phyloP scores from a whole-genome alignment of 1,140 invertebrate species.

The Linepithema humile region DNA sequence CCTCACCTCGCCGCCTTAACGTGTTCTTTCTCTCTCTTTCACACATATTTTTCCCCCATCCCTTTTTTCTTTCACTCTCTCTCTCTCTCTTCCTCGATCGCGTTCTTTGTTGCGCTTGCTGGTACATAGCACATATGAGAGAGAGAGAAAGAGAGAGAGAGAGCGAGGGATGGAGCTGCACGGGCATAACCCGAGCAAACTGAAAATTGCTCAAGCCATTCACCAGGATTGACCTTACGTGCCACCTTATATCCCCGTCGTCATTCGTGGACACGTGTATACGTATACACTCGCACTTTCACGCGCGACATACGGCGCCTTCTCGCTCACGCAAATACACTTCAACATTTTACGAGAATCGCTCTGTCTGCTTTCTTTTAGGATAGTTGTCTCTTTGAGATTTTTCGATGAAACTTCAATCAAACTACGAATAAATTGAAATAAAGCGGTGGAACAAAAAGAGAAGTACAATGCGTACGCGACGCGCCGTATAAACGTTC shows the following conservation, averaged over 20 bases:
- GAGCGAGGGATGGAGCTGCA: slow-evolving; percentile 36
- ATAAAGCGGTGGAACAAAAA: not conserved
- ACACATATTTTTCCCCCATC: not conserved
- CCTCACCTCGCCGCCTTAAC: not conserved
- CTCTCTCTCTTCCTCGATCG: not conserved
- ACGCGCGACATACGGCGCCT: slow-evolving; percentile 13
- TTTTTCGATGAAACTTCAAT: not conserved
- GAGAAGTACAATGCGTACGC: not conserved
- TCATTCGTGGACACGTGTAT: slow-evolving; percentile 37
- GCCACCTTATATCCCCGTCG: slow-evolving; percentile 53
- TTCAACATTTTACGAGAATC: slow-evolving; percentile 20
- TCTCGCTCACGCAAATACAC: slow-evolving; percentile 59
- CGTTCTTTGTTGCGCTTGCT: slow-evolving; percentile 21
- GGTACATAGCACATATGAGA: not conserved
- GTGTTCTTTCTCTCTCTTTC: not conserved
- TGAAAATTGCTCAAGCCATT: slow-evolving; percentile 78
- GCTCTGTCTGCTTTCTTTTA: slow-evolving; percentile 1
- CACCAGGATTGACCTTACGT: slow-evolving; percentile 73
- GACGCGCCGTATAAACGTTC: not conserved
- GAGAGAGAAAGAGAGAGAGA: not conserved
- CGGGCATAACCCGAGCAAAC: slow-evolving; percentile 73
- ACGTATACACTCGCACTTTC: not conserved
- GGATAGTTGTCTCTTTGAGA: slow-evolving; percentile 35
- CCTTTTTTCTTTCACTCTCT: not conserved
- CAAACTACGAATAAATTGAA: not conserved